These are phyloP conservation scores for Lasiurus borealis DNA, from an alignment of 2,113 vertebrate species.

Conservation along the genomic window DNA sequence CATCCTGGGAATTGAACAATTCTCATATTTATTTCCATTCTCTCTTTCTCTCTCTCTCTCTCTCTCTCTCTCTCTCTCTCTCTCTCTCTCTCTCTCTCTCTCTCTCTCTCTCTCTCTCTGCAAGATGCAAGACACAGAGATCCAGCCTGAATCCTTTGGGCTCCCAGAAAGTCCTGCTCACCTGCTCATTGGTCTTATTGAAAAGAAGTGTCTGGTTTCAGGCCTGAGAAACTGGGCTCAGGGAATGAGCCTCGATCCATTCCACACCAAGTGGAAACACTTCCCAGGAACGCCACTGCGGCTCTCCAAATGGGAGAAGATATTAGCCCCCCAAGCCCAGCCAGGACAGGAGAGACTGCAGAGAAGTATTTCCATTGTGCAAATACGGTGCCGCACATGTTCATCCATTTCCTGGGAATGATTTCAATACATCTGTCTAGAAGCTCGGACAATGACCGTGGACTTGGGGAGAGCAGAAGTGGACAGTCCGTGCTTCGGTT, in stretches of 20 bases:
- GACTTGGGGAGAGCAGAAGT: not conserved
- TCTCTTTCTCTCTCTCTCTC: not conserved
- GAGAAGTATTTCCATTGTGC: constrained; percentile 19
- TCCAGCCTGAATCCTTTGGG: not conserved
- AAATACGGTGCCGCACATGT: not conserved
- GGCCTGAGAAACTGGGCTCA: not conserved
- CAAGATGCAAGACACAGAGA: not conserved
- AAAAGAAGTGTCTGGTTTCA: constrained; percentile 34
- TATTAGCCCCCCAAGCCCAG: not conserved
- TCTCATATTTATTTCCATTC: not conserved
- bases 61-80: rapidly evolving
- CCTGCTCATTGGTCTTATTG: not conserved
- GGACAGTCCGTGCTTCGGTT: not conserved
- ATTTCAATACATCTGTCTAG: not conserved
- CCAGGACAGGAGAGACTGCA: not conserved
- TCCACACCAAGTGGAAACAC: not conserved
- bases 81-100: rapidly evolving
- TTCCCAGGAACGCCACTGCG: not conserved
- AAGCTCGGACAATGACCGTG: not conserved
- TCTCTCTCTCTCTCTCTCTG: rapidly evolving
- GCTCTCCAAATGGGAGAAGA: not conserved
- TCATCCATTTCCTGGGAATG: not conserved
- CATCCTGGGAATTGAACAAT: not conserved
- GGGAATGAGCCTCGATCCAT: not conserved
- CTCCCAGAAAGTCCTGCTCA: not conserved